A percentile compares a stretch with the other conserved stretches of the same genome.
These are phyloP conservation scores for Zelostemma sp. DNA, from an alignment of 1,140 invertebrate genomes.

Conservation along the genomic window DNA sequence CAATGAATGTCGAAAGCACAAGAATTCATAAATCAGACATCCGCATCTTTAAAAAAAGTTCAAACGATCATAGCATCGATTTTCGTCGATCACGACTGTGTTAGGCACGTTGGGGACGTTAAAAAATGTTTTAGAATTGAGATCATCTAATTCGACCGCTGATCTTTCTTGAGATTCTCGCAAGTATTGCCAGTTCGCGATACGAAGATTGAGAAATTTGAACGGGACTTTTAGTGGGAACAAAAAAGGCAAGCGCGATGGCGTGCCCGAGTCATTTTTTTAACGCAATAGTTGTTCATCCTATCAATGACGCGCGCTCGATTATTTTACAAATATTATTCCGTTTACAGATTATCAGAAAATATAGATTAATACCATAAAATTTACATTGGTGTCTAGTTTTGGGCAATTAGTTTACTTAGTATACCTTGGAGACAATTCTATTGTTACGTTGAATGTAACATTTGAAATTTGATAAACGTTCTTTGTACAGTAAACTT, in stretches of 20 bases:
- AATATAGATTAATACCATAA: conserved; percentile 44
- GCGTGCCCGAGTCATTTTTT: neutral
- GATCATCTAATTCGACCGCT: conserved; percentile 8
- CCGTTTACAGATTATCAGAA: conserved; percentile 31
- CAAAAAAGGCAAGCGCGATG: neutral
- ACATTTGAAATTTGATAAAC: too few species aligned
- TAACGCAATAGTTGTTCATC: neutral
- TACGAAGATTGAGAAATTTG: conserved; percentile 11
- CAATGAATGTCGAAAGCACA: too few species aligned
- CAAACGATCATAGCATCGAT: conserved; percentile 29
- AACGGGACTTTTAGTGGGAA: neutral
- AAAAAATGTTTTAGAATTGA: conserved; percentile 22
- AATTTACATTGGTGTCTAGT: conserved; percentile 46
- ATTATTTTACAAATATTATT: conserved; percentile 24
- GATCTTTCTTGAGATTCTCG: conserved; percentile 24
- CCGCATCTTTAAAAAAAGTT: conserved; percentile 14
- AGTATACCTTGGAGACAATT: conserved; percentile 16
- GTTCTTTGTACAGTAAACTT: too few species aligned
- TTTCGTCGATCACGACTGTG: conserved; percentile 21
- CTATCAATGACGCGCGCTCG: conserved; percentile 17
- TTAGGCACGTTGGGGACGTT: conserved; percentile 48
- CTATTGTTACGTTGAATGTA: too few species aligned
- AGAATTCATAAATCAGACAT: neutral
- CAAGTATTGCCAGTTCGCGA: conserved; percentile 30
- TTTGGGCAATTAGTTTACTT: conserved; percentile 39